Base-by-base conservation (phyloP, 1,140 invertebrate genomes). In the Diploscapter pachys region DNA sequence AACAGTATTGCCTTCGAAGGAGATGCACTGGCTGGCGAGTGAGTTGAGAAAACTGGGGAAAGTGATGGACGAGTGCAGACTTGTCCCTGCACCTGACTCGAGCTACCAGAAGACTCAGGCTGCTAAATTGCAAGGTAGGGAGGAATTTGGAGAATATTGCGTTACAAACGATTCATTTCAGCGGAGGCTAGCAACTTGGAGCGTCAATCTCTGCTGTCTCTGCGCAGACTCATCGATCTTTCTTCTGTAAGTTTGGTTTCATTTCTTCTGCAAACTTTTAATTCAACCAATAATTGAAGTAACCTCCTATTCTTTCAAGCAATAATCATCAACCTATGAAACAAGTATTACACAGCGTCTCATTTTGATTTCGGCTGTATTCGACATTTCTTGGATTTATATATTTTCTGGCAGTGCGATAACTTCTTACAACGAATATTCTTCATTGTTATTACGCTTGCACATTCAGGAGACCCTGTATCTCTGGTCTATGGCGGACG, bases 401-500 rank as follows among this genome's bases (percentile, higher is more conserved):
- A 31, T 31, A 31, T 31, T 31, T 31, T 31, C 31, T 31, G 31
- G 31, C 31, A 31, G 31, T 31, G 31, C 31, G 31, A 31, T 31
- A 31, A 31, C 31, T 31, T 31, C 31, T 31, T 31, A 31, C 0
- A 31, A 31, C 31, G 31, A 31, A 31, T 31, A 31, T 31, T 31
- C 31, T 31, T 31, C 31, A 1, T 31, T 31, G 31, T 31, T 31
- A 31, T 31, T 31, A 31, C 31, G 31, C 31, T 31, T 31, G 31
- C 31, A 31, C 83, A 89, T 91, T 3, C 91, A 92, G 82, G 94
- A 99, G 88, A 92, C 96, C 79, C 87, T 98, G 55, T 92, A 92
- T 51, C 87, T 98, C n/a, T 96, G 94, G 93, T 92, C 92, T 83
- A 91, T 98, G 59, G 86, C 98, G 0, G 92, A 91, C 82, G 93